These are phyloP conservation scores for Lynx canadensis DNA, from an alignment of 2,113 vertebrate species.

Conservation along the genomic window DNA sequence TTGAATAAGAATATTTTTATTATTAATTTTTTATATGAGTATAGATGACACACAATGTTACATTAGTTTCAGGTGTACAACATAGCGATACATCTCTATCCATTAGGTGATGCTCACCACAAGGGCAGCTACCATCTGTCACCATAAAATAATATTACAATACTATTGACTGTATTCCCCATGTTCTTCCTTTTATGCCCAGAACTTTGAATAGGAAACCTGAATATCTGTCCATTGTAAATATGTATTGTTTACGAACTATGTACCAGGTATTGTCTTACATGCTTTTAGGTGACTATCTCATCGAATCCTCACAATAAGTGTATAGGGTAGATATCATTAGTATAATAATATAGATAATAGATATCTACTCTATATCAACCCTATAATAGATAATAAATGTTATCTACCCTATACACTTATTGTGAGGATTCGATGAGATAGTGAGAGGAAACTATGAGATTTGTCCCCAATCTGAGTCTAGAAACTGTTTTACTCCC, in stretches of 20 bases:
- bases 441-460: background rate
- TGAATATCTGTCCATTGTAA: background rate
- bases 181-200: background rate
- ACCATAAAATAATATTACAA: background rate
- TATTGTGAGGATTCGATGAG: too few relatives aligned
- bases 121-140: background rate
- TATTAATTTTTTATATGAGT: background rate
- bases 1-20: background rate
- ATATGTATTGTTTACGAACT: background rate
- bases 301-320: background rate
- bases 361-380: too few relatives aligned
- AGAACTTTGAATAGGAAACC: background rate
- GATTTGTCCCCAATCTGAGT: background rate
- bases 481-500: background rate
- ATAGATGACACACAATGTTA: background rate
- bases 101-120: background rate
- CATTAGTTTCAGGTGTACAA: background rate
- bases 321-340: background rate
- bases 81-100: background rate
- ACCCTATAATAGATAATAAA: too few relatives aligned
- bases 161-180: background rate
- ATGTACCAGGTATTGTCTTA: background rate
- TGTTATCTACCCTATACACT: too few relatives aligned
- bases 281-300: background rate
- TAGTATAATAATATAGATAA: background rate